Evolutionary conservation across 2,113 vertebrate genomes (phyloP).

Genomic region (Mesoclemmys tuberculata): DNA sequence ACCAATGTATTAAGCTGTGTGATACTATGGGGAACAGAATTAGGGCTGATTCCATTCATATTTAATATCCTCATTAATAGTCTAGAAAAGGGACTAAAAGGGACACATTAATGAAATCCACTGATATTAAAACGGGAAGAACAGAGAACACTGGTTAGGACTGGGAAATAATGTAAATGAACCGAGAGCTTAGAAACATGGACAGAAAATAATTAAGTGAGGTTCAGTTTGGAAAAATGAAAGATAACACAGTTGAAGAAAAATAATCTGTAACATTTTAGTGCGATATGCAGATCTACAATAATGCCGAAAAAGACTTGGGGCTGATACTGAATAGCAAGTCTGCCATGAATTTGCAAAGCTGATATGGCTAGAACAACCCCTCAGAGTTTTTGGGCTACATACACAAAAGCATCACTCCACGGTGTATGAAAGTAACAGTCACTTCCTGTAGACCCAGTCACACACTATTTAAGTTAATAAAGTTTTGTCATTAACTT

Average conservation of each 20-base stretch:
- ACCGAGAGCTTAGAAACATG: not conserved
- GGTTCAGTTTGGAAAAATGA: not conserved
- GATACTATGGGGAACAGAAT: not conserved
- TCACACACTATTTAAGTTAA: not conserved
- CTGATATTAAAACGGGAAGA: not conserved
- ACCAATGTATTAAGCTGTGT: not conserved
- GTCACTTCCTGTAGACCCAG: not conserved
- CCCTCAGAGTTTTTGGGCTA: not conserved
- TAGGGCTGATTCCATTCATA: not conserved
- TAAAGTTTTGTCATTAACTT: conserved; percentile 38
- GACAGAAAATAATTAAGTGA: not conserved
- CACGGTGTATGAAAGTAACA: not conserved
- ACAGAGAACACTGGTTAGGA: not conserved
- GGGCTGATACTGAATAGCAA: conserved; percentile 13
- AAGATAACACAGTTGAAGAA: not conserved
- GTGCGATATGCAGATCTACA: conserved; percentile 11
- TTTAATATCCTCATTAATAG: not conserved
- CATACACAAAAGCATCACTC: not conserved
- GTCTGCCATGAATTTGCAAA: conserved; percentile 13
- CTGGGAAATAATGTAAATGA: not conserved
- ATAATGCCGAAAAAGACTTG: not conserved
- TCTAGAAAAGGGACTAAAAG: not conserved
- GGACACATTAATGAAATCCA: not conserved
- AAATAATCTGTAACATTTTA: not conserved
- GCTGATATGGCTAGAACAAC: not conserved